Base-by-base conservation (phyloP, 2,113 vertebrate species). In the Thinocorus orbignyianus region DNA sequence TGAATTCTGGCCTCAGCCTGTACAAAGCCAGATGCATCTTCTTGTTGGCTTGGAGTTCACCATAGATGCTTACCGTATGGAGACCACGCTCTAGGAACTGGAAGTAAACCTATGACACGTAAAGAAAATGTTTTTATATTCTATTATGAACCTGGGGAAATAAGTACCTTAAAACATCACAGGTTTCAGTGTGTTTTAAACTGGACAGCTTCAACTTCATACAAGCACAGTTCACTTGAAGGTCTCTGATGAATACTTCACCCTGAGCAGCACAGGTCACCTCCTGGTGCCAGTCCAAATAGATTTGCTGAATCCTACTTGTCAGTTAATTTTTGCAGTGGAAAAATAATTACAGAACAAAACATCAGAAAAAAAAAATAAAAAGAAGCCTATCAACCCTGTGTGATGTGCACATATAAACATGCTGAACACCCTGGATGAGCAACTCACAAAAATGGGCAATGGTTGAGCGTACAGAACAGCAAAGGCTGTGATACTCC, bases 301-400 rank as follows among this genome's bases (percentile, higher is more conserved):
- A 91, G 81, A 95, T 93, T 86, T 78, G 70, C 81, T 84, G 96
- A 83, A 90, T 88, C 41, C n/a, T 37, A 25, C 86, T 76, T 48
- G 61, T 80, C 93, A 65, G n/a, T 20, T 60, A 73, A 74, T 90
- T 96, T 90, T 90, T 92, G 39, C 65, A 84, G 76, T 35, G 33
- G 78, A 78, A 95, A 97, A 97, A 94, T 90, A 95, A 97, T 96
- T 82, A 86, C 0, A 54, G 81, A 85, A 82, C 17, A 54, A 90
- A 97, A 76, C 25, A 55, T 19, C 41, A 51, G 66, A 5, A 10
- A 58, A 83, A 51, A 80, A 31, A n/a, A 77, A 69, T 72, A 33
- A n/a, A 22, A 54, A 51, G 19, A 91, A 78, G 57, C 74, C 60
- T 35, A 46, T 49, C 86, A 48, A 46, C 17, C 6, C 7, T 23